Evolutionary conservation across 2,888 invertebrate genomes (phyloP), one percentile per base, ranked within the genome.

Genomic region (Orchesella flavescens): DNA sequence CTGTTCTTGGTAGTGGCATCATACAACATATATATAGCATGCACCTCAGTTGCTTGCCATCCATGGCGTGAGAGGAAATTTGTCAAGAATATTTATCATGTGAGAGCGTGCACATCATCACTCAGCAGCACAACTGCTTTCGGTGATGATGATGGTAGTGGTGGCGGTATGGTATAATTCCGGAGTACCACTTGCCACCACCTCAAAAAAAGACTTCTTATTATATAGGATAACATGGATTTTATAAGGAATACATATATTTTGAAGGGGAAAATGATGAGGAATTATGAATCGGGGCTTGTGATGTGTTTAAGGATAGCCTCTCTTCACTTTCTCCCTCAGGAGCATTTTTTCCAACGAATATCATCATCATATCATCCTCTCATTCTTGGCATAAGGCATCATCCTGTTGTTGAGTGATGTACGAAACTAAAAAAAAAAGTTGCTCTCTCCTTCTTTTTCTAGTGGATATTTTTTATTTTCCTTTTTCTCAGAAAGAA

Each of bases 61-160:
- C 65, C n/a, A n/a, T 53, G 55, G 46, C 71, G 65, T 74, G 84
- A 59, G 71, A 80, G 57, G 63, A 75, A 84, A 84, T 84, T 84
- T 84, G 84, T 84, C 84, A 84, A 84, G 84, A 84, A 84, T 84
- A 84, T 84, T 84, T 84, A 84, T 84, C 79, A 79, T 78, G 57
- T 13, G 21, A 65, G 75, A 84, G 78, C 73, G 61, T 65, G 55
- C 74, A 84, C 79, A 84, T 84, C 79, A 84, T 84, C 84, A 84
- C 84, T 84, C 84, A 84, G 65, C 78, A 61, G 12, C 71, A 34
- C 34, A 34, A 34, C 34, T 34, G 34, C 34, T 34, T 34, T 34
- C 34, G 34, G 34, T 34, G 34, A 34, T 34, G 34, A 34, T 34
- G 34, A 7, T 55, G 57, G 53, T 44, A 71, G 59, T 69, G n/a